Conservation (phyloP, 2,797 vertebrate species). For the Alca torda region DNA sequence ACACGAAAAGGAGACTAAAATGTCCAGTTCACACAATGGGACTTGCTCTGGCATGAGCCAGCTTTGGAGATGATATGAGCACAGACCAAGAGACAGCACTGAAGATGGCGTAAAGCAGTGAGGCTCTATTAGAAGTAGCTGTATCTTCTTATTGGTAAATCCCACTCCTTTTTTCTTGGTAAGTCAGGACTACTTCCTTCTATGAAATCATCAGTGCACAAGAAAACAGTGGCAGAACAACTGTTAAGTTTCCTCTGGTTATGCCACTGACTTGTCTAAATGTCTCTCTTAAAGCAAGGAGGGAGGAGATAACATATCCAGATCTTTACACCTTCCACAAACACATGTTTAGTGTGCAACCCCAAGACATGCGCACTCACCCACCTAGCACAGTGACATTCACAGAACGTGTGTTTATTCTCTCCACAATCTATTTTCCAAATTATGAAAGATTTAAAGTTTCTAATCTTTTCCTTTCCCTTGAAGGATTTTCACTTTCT, state of each 20-base stretch:
- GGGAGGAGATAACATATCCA: background rate
- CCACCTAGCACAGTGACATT: background rate
- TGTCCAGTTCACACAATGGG: background rate
- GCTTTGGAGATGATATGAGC: background rate
- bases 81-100: background rate
- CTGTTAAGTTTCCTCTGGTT: background rate
- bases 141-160: background rate
- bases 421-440: background rate
- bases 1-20: background rate
- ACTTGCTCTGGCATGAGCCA: background rate
- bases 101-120: background rate
- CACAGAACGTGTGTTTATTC: background rate
- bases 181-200: background rate
- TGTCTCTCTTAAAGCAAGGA: background rate
- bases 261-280: background rate
- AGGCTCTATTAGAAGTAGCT: background rate
- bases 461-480: slow-evolving; percentile 35
- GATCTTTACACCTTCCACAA: background rate
- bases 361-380: background rate
- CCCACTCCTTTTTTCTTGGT: background rate
- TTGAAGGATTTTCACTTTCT: slow-evolving; percentile 45
- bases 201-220: background rate
- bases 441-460: slow-evolving; percentile 48
- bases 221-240: background rate
- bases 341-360: background rate